These are phyloP conservation scores for Oryzias dopingdopingensis DNA, from an alignment of 2,797 vertebrate genomes.

Conservation along the genomic window DNA sequence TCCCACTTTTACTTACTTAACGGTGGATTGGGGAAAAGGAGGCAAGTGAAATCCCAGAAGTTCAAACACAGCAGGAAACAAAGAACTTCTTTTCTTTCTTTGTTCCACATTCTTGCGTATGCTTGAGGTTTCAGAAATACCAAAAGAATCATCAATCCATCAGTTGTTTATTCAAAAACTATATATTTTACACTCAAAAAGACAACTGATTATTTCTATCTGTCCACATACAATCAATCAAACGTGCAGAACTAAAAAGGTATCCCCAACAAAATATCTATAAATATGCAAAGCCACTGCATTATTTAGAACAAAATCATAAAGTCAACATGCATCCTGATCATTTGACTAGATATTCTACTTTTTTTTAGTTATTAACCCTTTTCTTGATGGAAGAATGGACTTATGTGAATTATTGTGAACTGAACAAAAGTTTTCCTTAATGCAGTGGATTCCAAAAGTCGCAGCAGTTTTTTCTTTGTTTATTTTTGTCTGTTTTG, in stretches of 20 bases:
- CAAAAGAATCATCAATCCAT: constrained; percentile 4
- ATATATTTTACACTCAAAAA: too few species aligned
- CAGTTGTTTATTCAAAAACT: background rate
- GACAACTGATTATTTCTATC: too few species aligned
- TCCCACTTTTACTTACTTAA: constrained; percentile 37
- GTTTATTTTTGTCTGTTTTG: constrained; percentile 1
- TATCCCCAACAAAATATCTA: too few species aligned
- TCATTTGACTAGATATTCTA: too few species aligned
- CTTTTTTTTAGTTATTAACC: too few species aligned
- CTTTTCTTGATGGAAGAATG: background rate
- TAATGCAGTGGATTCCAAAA: background rate
- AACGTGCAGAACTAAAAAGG: too few species aligned
- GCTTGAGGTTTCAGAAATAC: constrained; percentile 1
- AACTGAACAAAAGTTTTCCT: background rate
- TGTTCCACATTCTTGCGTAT: constrained; percentile 19
- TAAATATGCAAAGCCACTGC: too few species aligned
- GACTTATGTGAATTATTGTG: background rate
- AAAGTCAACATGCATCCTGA: too few species aligned
- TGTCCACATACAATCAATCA: too few species aligned
- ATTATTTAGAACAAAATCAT: too few species aligned
- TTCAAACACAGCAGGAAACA: constrained; percentile 42
- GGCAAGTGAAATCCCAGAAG: constrained; percentile 47
- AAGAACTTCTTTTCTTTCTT: constrained; percentile 6
- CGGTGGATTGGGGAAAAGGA: constrained; percentile 29
- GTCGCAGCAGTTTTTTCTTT: background rate